phyloP scores from a whole-genome alignment of 2,888 invertebrate species.

The Acleris holmiana region DNA sequence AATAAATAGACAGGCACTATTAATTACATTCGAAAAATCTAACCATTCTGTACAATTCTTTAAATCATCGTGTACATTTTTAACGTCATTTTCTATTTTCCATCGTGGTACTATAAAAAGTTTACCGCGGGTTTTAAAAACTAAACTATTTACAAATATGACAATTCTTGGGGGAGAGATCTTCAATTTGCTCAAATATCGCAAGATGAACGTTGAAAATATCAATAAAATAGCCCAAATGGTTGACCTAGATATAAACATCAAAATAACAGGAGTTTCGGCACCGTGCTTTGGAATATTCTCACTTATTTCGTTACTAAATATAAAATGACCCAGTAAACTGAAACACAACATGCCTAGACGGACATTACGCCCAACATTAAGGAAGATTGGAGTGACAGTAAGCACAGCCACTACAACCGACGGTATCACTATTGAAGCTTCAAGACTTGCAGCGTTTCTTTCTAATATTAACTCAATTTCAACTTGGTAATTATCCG shows the following conservation, averaged over 20 bases:
- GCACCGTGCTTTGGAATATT: slow-evolving; percentile 28
- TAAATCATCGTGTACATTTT: slow-evolving; percentile 26
- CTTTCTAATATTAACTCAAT: slow-evolving; percentile 22
- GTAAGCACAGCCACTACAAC: slow-evolving; percentile 10
- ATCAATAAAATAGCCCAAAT: slow-evolving; percentile 46
- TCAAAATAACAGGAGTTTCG: slow-evolving; percentile 24
- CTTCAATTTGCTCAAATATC: slow-evolving; percentile 42
- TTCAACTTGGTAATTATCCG: slow-evolving; percentile 15
- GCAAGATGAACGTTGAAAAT: slow-evolving; percentile 47
- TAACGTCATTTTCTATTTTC: slow-evolving; percentile 37
- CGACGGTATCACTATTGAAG: slow-evolving; percentile 15
- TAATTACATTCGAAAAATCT: slow-evolving; percentile 51
- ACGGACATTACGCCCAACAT: slow-evolving; percentile 1
- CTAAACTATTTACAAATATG: slow-evolving; percentile 44
- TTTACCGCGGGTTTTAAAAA: slow-evolving; percentile 43
- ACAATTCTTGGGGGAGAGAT: slow-evolving; percentile 45
- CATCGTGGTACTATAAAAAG: slow-evolving; percentile 49
- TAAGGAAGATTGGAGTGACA: slow-evolving; percentile 2
- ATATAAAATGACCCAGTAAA: slow-evolving; percentile 25
- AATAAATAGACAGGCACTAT: slow-evolving; percentile 42
- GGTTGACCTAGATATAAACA: slow-evolving; percentile 21
- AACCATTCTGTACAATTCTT: slow-evolving; percentile 46
- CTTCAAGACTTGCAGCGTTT: slow-evolving; percentile 22
- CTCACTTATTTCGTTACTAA: slow-evolving; percentile 12
- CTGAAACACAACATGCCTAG: slow-evolving; percentile 19